A percentile compares a stretch with the other conserved stretches of the same genome.
These are phyloP conservation scores for Myrmecophaga tridactyla DNA, from an alignment of 2,113 vertebrate genomes.

Conservation along the genomic window DNA sequence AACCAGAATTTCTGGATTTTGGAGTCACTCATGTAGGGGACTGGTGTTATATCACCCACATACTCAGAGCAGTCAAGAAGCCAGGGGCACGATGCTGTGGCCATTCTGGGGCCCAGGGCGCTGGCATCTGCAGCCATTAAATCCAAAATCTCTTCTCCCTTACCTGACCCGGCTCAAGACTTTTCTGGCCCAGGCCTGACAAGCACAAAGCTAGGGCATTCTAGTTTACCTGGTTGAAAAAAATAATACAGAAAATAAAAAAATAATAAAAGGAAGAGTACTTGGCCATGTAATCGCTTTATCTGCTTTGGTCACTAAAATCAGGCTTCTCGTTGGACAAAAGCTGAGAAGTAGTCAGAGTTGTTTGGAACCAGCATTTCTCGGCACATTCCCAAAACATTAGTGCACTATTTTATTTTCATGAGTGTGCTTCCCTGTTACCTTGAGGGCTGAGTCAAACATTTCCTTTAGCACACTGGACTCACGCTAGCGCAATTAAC, in stretches of 20 bases:
- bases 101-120: neutral
- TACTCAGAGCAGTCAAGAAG: neutral
- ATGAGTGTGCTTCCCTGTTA: neutral
- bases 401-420: neutral
- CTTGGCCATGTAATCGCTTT: neutral
- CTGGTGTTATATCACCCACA: neutral
- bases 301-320: neutral
- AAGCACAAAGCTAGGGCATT: conserved; percentile 24
- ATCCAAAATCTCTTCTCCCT: neutral
- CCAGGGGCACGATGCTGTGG: neutral
- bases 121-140: neutral
- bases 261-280: conserved; percentile 14
- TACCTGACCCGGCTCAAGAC: neutral
- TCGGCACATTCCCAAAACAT: neutral
- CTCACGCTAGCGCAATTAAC: neutral
- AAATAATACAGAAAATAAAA: conserved; percentile 39
- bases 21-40: neutral
- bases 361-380: neutral
- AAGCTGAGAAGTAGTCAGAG: neutral
- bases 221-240: conserved; percentile 26
- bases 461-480: neutral
- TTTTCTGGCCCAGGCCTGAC: neutral
- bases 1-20: neutral
- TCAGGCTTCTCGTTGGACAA: neutral
- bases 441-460: neutral